Evolutionary conservation across 2,113 vertebrate species (phyloP).

Genomic region (Syngnathus scovelli): DNA sequence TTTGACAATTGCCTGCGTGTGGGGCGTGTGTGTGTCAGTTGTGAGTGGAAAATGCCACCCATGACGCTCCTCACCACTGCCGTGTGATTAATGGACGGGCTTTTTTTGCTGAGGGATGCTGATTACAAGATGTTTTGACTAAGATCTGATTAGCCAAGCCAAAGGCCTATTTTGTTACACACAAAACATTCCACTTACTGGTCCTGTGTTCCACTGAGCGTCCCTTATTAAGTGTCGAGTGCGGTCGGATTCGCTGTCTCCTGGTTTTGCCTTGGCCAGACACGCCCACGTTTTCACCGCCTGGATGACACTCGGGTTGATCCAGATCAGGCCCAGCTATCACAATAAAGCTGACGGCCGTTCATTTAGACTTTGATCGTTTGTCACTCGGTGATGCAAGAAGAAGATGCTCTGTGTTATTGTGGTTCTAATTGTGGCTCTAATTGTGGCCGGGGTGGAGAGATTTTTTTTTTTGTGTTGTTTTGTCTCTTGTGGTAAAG

Average conservation of each 20-base stretch:
- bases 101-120: slow-evolving; percentile 65
- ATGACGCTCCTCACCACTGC: slow-evolving; percentile 61
- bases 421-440: slow-evolving; percentile 58
- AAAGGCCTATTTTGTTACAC: slow-evolving; percentile 72
- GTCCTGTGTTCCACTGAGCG: slow-evolving; percentile 58
- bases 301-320: slow-evolving; percentile 37
- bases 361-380: slow-evolving; percentile 37
- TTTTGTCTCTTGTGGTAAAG: slow-evolving; percentile 62
- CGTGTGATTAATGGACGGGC: slow-evolving; percentile 68
- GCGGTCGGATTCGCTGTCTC: slow-evolving; percentile 55
- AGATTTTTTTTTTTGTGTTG: slow-evolving; percentile 42
- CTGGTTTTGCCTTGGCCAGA: slow-evolving; percentile 53
- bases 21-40: slow-evolving; percentile 21
- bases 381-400: slow-evolving; percentile 48
- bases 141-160: slow-evolving; percentile 71
- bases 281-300: slow-evolving; percentile 43
- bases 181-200: slow-evolving; percentile 65
- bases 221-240: slow-evolving; percentile 64
- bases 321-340: slow-evolving; percentile 14
- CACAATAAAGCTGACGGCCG: slow-evolving; percentile 22
- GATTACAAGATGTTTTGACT: slow-evolving; percentile 71
- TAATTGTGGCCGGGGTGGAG: slow-evolving; percentile 50
- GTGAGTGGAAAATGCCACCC: slow-evolving; percentile 64
- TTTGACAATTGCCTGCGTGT: slow-evolving; percentile 40
- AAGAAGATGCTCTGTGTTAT: slow-evolving; percentile 41